phyloP scores from a whole-genome alignment of 2,113 vertebrate genomes.

The Myotis brandtii region DNA sequence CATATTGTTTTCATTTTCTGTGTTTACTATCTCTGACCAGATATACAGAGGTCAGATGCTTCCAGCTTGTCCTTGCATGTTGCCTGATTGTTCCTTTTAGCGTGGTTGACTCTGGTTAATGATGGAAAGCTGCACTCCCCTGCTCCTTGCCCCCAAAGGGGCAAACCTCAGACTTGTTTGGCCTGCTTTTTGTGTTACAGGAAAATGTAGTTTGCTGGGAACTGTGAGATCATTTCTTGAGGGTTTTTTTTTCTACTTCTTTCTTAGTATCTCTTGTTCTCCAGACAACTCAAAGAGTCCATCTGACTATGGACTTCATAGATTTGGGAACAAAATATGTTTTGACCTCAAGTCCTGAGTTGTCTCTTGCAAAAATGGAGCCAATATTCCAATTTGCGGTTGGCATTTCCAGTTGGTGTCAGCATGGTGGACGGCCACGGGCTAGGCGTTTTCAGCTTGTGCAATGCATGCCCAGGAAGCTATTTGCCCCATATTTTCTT shows the following conservation, averaged over 20 bases:
- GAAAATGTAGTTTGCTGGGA: not conserved
- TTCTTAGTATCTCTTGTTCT: not conserved
- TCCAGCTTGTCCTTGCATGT: not conserved
- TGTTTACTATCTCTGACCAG: not conserved
- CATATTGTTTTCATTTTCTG: not conserved
- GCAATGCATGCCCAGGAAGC: not conserved
- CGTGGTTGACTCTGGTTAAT: not conserved
- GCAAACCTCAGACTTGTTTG: not conserved
- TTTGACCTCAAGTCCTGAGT: conserved; percentile 28
- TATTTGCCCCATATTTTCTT: not conserved
- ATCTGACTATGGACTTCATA: not conserved
- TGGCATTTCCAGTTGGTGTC: not conserved
- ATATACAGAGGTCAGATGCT: not conserved
- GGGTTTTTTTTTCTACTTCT: not conserved
- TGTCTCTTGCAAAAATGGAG: conserved; percentile 5
- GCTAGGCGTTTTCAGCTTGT: not conserved
- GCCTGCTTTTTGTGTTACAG: not conserved
- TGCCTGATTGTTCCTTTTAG: not conserved
- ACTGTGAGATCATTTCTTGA: not conserved
- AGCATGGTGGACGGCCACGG: not conserved
- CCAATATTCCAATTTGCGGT: not conserved
- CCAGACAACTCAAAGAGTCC: not conserved
- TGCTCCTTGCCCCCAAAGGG: not conserved
- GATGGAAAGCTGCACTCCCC: not conserved
- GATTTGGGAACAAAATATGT: not conserved